Evolutionary conservation across 2,888 invertebrate species (phyloP), one percentile per base, ranked within the genome.

Genomic region (Uropetala carovei): DNA sequence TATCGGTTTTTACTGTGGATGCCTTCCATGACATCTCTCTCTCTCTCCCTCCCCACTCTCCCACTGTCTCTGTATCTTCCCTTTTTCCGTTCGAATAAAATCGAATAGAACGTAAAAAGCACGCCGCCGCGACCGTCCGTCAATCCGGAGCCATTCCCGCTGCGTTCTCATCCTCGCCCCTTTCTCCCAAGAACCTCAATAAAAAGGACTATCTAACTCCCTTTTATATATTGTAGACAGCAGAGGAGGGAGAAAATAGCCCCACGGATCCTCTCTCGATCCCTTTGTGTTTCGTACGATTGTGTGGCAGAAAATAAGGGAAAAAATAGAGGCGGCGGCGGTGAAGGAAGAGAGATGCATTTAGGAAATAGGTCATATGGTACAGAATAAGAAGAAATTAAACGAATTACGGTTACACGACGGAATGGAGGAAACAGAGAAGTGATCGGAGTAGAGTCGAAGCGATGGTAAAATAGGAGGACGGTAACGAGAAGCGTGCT

Each of bases 91-190:
- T n/a, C 11, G 89, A 68, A 89, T 89, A 89, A 89, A 89, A 68
- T 68, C 43, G 43, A 30, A 30, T 9, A 13, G 60, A 59, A 60
- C 60, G 64, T 89, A 89, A 89, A 89, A 64, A 89, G 43, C 43
- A 60, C 59, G 43, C 27, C 68, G 86, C 30, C 27, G 18, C 86
- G 43, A 27, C 75, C 75, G 22, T 75, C 22, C 75, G 75, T 75
- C 75, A 75, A 75, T 43, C 43, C n/a, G 56, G 83, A 83, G 64
- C 64, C 18, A 89, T 89, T 86, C 56, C 83, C 89, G 13, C 89
- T 60, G 43, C 89, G 64, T 60, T 89, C 64, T 60, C 11, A 60
- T 86, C 60, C 14, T 59, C 60, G 22, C 22, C 27, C 30, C 60
- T 27, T 86, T 75, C 27, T 27, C 27, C 13, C 27, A 27, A 75